Base-by-base conservation (phyloP, 2,113 vertebrate species). In the Tamias sibiricus region DNA sequence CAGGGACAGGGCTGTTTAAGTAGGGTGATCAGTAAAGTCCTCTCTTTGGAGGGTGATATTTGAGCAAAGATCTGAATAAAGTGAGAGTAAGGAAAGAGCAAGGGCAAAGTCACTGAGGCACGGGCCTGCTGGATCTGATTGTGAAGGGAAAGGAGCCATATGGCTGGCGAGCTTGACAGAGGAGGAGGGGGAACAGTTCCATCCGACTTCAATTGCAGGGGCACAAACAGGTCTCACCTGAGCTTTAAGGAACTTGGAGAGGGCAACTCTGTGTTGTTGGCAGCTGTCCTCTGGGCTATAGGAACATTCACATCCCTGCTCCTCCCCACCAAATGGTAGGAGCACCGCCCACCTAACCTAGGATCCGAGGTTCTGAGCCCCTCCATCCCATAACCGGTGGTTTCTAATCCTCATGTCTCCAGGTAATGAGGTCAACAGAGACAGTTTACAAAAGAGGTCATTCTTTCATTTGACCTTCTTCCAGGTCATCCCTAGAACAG, bases 1-100 rank as follows among this genome's bases (percentile, higher is more conserved):
- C 20, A 92, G 24, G 26, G 35, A 1, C 1, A 37, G 20, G 28
- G 40, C 94, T 74, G 4, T 72, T 64, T 62, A 35, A 22, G 10
- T 17, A 28, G 59, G 2, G 1, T 32, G 14, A n/a, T 49, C n/a
- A 12, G n/a, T 57, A 28, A 10, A 57, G 32, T 37, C 68, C 20
- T 91, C 19, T 75, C 84, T 75, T 75, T 37, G 66, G 14, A 24
- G 40, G 8, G 28, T n/a, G 6, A 49, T 59, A 30, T 22, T 47
- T 28, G 49, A 89, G 17, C 75, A 54, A n/a, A 96, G 89, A 64
- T 8, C 75, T 85, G 14, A 89, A 22, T 52, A 37, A 72, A 75
- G 40, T 22, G 37, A 90, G 13, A 76, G 13, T 16, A 24, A 49
- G 79, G 37, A 11, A 32, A 22, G 59, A 77, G 66, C 8, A 79